A percentile compares a stretch with the other conserved stretches of the same genome.
These are phyloP conservation scores for Lagopus muta DNA, from an alignment of 2,113 vertebrate genomes.

Conservation along the genomic window DNA sequence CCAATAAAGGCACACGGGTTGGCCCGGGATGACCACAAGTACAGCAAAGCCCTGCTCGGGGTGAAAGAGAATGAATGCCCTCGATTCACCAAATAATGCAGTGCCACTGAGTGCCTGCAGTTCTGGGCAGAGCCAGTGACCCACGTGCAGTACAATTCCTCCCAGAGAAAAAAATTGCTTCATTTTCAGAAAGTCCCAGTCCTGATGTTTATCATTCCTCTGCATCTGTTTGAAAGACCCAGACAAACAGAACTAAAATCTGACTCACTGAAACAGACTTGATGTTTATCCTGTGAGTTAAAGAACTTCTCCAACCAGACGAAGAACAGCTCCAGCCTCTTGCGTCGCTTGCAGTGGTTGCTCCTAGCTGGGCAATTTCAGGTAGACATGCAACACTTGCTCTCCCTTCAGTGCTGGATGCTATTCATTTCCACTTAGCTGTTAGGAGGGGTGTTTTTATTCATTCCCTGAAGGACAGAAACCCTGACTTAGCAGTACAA, in stretches of 20 bases:
- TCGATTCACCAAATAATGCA: constrained; percentile 16
- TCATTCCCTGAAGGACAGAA: neutral
- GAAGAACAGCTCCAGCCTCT: neutral
- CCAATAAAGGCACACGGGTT: constrained; percentile 12
- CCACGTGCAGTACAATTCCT: neutral
- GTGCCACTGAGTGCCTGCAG: neutral
- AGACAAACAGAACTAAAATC: constrained; percentile 23
- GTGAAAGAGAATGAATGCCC: neutral
- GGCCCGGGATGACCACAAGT: constrained; percentile 30
- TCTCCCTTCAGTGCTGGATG: neutral
- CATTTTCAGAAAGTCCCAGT: neutral
- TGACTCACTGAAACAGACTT: neutral
- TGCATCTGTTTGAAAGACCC: neutral
- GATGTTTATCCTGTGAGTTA: neutral
- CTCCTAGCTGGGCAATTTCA: neutral
- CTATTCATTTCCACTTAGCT: neutral
- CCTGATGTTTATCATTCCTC: neutral
- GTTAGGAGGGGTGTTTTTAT: neutral
- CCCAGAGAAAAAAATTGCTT: neutral
- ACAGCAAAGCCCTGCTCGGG: neutral
- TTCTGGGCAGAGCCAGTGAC: constrained; percentile 18
- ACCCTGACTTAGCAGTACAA: neutral
- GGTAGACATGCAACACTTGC: neutral
- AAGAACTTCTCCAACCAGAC: neutral
- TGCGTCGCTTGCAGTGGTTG: neutral